These are phyloP conservation scores for Cosmorhoe ocellata DNA, from an alignment of 2,888 invertebrate species.

Conservation along the genomic window DNA sequence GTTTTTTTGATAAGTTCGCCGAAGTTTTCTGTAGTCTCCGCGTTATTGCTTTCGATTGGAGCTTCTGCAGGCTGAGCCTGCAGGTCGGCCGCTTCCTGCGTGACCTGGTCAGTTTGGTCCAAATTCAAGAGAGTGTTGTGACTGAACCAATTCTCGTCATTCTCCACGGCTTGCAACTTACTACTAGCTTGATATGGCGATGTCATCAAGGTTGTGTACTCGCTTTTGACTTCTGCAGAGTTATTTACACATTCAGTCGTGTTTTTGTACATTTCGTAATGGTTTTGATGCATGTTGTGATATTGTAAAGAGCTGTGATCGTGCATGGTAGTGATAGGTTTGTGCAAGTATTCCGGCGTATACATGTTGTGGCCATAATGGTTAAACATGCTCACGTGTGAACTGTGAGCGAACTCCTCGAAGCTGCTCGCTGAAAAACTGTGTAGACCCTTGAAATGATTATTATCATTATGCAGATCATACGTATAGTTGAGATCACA, in stretches of 20 bases:
- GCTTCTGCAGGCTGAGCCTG: slow-evolving; percentile 45
- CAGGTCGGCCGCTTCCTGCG: slow-evolving; percentile 59
- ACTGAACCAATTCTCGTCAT: slow-evolving; percentile 78
- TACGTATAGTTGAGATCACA: slow-evolving; percentile 75
- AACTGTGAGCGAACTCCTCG: slow-evolving; percentile 80
- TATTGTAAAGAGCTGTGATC: slow-evolving; percentile 64
- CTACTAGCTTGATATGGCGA: slow-evolving; percentile 84
- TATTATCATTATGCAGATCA: slow-evolving; percentile 58
- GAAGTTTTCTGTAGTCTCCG: slow-evolving; percentile 86
- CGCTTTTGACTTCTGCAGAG: slow-evolving; percentile 67
- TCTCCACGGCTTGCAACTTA: slow-evolving; percentile 85
- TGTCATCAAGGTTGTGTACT: slow-evolving; percentile 86
- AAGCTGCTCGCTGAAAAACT: slow-evolving; percentile 77
- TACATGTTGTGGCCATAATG: slow-evolving; percentile 78
- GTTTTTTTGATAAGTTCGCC: slow-evolving; percentile 96
- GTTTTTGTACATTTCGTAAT: slow-evolving; percentile 72
- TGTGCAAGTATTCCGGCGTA: slow-evolving; percentile 69
- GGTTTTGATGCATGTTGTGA: slow-evolving; percentile 59
- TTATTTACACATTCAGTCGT: slow-evolving; percentile 61
- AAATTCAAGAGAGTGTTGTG: slow-evolving; percentile 68
- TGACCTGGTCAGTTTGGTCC: slow-evolving; percentile 64
- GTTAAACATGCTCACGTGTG: slow-evolving; percentile 77
- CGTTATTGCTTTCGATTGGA: slow-evolving; percentile 46
- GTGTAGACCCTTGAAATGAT: slow-evolving; percentile 68
- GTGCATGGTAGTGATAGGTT: slow-evolving; percentile 55